Conservation (phyloP, 2,113 vertebrate species). For the Dasyornis broadbenti region DNA sequence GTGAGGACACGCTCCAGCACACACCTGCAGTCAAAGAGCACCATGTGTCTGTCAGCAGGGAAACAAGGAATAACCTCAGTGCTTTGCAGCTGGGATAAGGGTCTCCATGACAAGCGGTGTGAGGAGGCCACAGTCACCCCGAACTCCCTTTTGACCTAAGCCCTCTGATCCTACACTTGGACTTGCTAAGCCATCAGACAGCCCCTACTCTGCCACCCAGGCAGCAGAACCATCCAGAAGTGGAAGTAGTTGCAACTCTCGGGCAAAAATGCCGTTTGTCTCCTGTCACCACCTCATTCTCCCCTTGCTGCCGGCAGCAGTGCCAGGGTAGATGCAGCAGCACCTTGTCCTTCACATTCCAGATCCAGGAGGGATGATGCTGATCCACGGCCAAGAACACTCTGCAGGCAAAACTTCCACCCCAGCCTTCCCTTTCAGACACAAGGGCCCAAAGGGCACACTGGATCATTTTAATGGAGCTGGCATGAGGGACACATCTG, state of each 20-base stretch:
- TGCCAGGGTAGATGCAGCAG: background rate
- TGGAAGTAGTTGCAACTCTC: background rate
- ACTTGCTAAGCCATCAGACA: background rate
- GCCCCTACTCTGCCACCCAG: background rate
- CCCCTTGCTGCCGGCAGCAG: background rate
- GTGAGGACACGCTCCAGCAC: background rate
- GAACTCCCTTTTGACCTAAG: background rate
- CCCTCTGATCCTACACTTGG: background rate
- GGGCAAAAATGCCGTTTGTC: background rate
- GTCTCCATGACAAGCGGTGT: background rate
- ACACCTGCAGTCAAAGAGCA: background rate
- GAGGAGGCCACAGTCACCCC: background rate
- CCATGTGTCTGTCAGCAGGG: rapidly evolving
- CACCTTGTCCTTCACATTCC: background rate
- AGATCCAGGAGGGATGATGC: rapidly evolving
- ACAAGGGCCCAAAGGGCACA: background rate
- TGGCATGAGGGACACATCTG: conserved; percentile 17
- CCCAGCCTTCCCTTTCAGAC: background rate
- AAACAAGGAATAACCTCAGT: background rate
- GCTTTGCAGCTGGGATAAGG: background rate
- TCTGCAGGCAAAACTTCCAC: background rate
- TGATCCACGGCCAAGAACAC: background rate
- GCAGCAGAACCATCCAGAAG: background rate
- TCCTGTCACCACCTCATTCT: background rate
- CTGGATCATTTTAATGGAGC: background rate